Percentiles rank a stretch among this genome's conserved stretches.
Conservation (phyloP, 2,888 invertebrate species). For the Cylindroiulus punctatus region DNA sequence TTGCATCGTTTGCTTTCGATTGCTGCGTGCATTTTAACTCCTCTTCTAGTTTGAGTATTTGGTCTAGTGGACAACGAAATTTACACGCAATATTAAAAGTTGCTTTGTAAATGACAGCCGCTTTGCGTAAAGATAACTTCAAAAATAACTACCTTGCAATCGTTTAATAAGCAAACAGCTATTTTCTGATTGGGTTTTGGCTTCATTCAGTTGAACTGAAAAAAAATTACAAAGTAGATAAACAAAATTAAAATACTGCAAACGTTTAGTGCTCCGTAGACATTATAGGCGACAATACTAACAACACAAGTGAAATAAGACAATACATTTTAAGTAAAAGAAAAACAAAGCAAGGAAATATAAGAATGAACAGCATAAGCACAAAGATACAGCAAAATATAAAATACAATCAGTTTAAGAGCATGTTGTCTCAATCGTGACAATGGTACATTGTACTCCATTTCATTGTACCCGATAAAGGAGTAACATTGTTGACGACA, state of each 20-base stretch:
- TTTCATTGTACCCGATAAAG: neutral
- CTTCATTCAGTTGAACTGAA: constrained; percentile 65
- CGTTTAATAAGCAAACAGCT: constrained; percentile 63
- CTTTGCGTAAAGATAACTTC: neutral
- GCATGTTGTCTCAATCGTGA: neutral
- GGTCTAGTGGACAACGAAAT: constrained; percentile 57
- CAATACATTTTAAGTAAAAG: constrained; percentile 51
- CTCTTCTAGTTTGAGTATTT: constrained; percentile 60
- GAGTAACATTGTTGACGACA: neutral
- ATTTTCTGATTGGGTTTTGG: constrained; percentile 63
- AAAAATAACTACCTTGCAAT: constrained; percentile 62
- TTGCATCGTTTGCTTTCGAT: constrained; percentile 55
- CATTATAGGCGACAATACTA: neutral
- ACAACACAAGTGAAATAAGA: neutral
- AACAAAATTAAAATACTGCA: neutral
- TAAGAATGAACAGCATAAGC: constrained; percentile 64
- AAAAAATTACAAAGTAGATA: constrained; percentile 31
- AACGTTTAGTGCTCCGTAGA: neutral
- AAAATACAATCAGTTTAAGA: neutral
- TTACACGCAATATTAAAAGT: constrained; percentile 24
- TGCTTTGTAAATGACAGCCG: neutral
- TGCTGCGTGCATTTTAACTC: constrained; percentile 60
- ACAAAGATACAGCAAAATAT: constrained; percentile 64
- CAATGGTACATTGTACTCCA: neutral
- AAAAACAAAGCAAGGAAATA: constrained; percentile 24